phyloP scores from a whole-genome alignment of 2,888 invertebrate genomes.

The Terebella lapidaria region DNA sequence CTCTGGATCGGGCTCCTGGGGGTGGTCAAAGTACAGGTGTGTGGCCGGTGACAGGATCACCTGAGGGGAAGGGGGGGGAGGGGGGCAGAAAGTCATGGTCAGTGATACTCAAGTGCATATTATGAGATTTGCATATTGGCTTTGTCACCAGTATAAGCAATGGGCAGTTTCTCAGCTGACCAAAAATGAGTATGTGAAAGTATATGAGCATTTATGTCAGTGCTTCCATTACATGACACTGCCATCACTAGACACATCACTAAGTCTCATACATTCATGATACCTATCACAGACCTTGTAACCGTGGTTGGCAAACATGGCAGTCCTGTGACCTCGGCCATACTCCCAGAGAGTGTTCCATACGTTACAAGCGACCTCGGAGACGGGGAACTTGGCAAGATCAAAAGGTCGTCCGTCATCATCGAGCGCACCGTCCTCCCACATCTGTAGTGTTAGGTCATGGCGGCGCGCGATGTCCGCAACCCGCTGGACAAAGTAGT shows the following conservation, averaged over 20 bases:
- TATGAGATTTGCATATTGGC: too few relatives aligned
- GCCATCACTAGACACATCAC: too few relatives aligned
- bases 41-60: conserved; percentile 26
- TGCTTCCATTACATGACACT: too few relatives aligned
- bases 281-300: conserved; percentile 41
- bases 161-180: too few relatives aligned
- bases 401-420: not conserved
- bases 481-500: conserved; percentile 5
- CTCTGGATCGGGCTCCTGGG: conserved; percentile 34
- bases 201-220: too few relatives aligned
- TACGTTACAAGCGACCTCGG: conserved; percentile 25
- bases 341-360: conserved; percentile 47
- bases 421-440: conserved; percentile 13
- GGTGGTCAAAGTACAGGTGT: conserved; percentile 36
- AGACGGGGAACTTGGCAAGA: not conserved
- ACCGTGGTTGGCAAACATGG: conserved; percentile 37
- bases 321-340: conserved; percentile 34
- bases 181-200: too few relatives aligned
- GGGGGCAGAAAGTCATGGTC: not conserved
- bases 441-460: conserved; percentile 3
- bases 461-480: conserved; percentile 1
- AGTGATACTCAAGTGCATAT: too few relatives aligned
- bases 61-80: conserved; percentile 8
- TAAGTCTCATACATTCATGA: too few relatives aligned
- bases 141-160: too few relatives aligned